These are phyloP conservation scores for Melanotaenia duboulayi DNA, from an alignment of 2,113 vertebrate species.

Conservation along the genomic window DNA sequence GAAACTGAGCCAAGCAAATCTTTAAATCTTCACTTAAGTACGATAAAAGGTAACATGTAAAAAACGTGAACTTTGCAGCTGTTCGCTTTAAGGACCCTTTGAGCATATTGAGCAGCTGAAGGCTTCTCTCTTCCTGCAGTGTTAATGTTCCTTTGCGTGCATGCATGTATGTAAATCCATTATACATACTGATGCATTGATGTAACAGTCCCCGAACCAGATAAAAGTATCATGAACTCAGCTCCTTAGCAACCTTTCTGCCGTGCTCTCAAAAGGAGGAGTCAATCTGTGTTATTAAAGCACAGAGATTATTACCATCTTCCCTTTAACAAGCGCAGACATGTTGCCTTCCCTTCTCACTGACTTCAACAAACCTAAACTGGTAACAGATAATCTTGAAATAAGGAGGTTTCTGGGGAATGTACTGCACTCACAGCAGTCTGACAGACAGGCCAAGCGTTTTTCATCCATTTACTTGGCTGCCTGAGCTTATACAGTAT, in stretches of 20 bases:
- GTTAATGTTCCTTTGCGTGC: conserved; percentile 1
- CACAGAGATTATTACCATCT: conserved; percentile 43
- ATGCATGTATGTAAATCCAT: conserved; percentile 10
- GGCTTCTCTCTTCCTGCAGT: neutral
- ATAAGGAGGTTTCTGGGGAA: conserved; percentile 60
- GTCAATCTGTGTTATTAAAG: conserved; percentile 59
- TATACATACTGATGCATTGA: conserved; percentile 30
- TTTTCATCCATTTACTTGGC: conserved; percentile 78
- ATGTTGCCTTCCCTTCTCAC: neutral
- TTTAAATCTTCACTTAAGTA: neutral
- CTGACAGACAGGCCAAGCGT: conserved; percentile 67
- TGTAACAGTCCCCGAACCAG: conserved; percentile 49
- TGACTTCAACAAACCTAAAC: conserved; percentile 38
- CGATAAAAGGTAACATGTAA: neutral
- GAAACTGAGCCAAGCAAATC: neutral
- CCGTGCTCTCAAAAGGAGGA: conserved; percentile 39
- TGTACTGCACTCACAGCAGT: conserved; percentile 46
- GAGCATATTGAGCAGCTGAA: neutral
- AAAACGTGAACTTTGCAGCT: neutral
- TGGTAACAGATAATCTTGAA: conserved; percentile 60
- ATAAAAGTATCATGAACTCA: conserved; percentile 31
- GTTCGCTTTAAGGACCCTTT: neutral
- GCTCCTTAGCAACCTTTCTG: conserved; percentile 52
- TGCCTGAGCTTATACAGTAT: conserved; percentile 66
- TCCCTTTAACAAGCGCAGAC: conserved; percentile 24